A percentile compares a stretch with the other conserved stretches of the same genome.
Conservation (phyloP, 2,888 invertebrate genomes). For the Hylaea fasciaria region DNA sequence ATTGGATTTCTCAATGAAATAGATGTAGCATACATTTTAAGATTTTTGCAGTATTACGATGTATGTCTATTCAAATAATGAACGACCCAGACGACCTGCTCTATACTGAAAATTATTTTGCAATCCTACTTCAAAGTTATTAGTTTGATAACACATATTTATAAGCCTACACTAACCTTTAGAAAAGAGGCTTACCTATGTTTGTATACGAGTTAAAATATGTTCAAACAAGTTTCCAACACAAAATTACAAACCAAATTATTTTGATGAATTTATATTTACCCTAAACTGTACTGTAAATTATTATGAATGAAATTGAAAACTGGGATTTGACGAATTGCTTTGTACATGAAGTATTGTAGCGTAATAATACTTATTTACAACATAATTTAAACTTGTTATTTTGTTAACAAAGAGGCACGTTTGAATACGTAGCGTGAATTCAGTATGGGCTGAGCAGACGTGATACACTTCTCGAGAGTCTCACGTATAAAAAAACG, state of each 20-base stretch:
- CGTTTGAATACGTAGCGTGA: constrained; percentile 16
- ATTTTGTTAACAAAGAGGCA: constrained; percentile 35
- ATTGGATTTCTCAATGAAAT: too few relatives aligned
- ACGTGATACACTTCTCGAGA: not conserved
- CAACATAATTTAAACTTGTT: constrained; percentile 31
- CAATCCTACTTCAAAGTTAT: constrained; percentile 2
- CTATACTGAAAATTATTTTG: not conserved
- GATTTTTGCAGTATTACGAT: too few relatives aligned
- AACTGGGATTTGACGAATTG: constrained; percentile 20
- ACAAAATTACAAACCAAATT: constrained; percentile 16
- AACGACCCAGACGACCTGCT: too few relatives aligned
- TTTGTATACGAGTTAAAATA: constrained; percentile 10
- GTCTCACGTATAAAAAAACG: too few relatives aligned
- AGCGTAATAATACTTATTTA: constrained; percentile 25
- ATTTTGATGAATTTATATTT: constrained; percentile 6
- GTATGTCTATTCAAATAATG: too few relatives aligned
- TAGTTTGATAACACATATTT: constrained; percentile 2
- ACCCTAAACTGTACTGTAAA: constrained; percentile 2
- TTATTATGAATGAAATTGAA: constrained; percentile 23
- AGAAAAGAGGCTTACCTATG: constrained; percentile 5
- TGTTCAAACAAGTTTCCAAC: constrained; percentile 10
- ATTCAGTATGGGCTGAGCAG: constrained; percentile 10
- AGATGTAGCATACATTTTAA: too few relatives aligned
- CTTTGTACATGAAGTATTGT: constrained; percentile 30
- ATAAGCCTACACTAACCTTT: constrained; percentile 2